These are phyloP conservation scores for Bactericera cockerelli DNA, from an alignment of 1,140 invertebrate genomes.

Conservation along the genomic window DNA sequence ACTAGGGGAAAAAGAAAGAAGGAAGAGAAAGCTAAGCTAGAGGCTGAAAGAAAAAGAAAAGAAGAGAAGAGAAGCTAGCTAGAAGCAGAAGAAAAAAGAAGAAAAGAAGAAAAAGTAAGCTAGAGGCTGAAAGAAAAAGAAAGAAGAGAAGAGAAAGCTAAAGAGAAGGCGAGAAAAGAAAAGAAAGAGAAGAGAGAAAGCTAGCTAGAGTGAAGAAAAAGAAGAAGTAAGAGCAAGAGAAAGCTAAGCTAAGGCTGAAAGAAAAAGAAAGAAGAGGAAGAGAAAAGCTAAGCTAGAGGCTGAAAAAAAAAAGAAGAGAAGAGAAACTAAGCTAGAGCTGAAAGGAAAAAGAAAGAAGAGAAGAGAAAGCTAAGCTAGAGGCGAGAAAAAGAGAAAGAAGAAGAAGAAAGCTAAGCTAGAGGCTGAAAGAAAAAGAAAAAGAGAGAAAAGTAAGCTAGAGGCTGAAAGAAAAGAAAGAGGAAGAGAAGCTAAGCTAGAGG, in stretches of 20 bases:
- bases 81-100: constrained; percentile 10
- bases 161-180: constrained; percentile 15
- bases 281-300: constrained; percentile 6
- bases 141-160: constrained; percentile 13
- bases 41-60: background rate
- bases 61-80: constrained; percentile 16
- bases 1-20: constrained; percentile 10
- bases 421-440: constrained; percentile 20
- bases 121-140: constrained; percentile 17
- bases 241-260: constrained; percentile 17
- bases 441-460: constrained; percentile 21
- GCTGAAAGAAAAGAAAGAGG: constrained; percentile 16
- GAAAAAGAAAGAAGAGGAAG: constrained; percentile 14
- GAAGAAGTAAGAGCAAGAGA: constrained; percentile 18
- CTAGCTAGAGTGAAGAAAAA: background rate
- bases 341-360: constrained; percentile 2
- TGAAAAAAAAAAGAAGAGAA: constrained; percentile 13
- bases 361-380: constrained; percentile 9
- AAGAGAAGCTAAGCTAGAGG: constrained; percentile 17
- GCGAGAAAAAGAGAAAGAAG: constrained; percentile 21
- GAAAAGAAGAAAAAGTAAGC: constrained; percentile 15
- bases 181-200: constrained; percentile 14
- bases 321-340: constrained; percentile 13
- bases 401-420: constrained; percentile 20
- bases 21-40: constrained; percentile 6